Base-by-base conservation (phyloP, 2,888 invertebrate species). In the Drosophila aldrichi region DNA sequence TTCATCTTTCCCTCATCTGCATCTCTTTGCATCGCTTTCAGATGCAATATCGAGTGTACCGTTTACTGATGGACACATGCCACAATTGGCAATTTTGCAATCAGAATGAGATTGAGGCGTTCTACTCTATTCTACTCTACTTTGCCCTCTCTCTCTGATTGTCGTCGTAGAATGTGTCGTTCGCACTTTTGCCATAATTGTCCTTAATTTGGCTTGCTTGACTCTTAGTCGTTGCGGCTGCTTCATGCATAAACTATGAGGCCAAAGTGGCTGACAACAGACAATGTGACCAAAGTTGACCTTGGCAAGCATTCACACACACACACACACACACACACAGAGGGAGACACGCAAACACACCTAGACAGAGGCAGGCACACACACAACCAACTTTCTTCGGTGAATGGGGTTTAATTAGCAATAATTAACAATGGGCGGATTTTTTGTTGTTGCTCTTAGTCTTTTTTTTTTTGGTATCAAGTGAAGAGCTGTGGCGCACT, bases 261-360 rank as follows among this genome's bases (percentile, higher is more conserved):
- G 49, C 63, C 60, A 63, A 62, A 74, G 60, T 68, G 70, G 40
- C 62, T 41, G 54, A 52, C 58, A 58, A 38, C 48, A 52, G 46
- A 63, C 69, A 61, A 74, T 74, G 74, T 78, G 64, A 51, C 64
- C 43, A 44, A 63, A 22, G 60, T 70, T 66, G 69, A 73, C 69
- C 69, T 70, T 70, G 46, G 44, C 10, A 49, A 49, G 48, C 48
- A 49, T 32, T 49, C 48, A 12, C 46, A 46, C 36, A 57, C 20
- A 12, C 36, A 56, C 57, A 36, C 7, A 0, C 16, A 32, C 12
- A 29, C 16, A 18, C 6, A 16, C 2, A 32, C 8, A 29, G 34
- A 22, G 22, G 16, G 38, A 14, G 10, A n/a, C 20, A 54, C 12
- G 38, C 34, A 54, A 34, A 2, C 14, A 25, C 34, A 22, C 20